These are phyloP conservation scores for Grantiella picta DNA, from an alignment of 2,113 vertebrate genomes.

Conservation along the genomic window DNA sequence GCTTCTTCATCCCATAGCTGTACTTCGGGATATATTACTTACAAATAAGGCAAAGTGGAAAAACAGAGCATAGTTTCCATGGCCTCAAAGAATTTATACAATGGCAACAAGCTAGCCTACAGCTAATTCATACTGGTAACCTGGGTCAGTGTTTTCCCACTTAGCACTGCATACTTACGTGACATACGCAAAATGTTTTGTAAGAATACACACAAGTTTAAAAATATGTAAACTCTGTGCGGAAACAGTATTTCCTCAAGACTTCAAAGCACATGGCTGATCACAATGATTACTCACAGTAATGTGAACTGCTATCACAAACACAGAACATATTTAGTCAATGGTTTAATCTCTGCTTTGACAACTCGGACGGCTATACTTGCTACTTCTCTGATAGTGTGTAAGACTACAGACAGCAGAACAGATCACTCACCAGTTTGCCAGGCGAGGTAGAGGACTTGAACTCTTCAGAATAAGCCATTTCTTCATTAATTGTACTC, in stretches of 20 bases:
- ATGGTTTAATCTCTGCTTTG: not conserved
- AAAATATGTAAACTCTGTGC: not conserved
- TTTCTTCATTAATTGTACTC: constrained; percentile 63
- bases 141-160: constrained; percentile 19
- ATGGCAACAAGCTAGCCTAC: constrained; percentile 21
- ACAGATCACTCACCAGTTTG: constrained; percentile 75
- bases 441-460: constrained; percentile 68
- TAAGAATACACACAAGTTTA: not conserved
- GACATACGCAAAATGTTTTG: not conserved
- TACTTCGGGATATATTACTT: not conserved
- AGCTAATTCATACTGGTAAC: constrained; percentile 7
- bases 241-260: not conserved
- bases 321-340: not conserved
- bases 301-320: not conserved
- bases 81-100: constrained; percentile 20
- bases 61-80: not conserved
- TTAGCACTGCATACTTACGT: not conserved
- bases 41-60: not conserved
- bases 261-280: not conserved
- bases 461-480: constrained; percentile 79
- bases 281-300: not conserved
- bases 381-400: not conserved
- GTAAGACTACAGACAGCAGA: not conserved
- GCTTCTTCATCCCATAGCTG: not conserved
- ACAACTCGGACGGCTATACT: not conserved